phyloP scores from a whole-genome alignment of 2,888 invertebrate genomes.

The Tachystola acroxantha region DNA sequence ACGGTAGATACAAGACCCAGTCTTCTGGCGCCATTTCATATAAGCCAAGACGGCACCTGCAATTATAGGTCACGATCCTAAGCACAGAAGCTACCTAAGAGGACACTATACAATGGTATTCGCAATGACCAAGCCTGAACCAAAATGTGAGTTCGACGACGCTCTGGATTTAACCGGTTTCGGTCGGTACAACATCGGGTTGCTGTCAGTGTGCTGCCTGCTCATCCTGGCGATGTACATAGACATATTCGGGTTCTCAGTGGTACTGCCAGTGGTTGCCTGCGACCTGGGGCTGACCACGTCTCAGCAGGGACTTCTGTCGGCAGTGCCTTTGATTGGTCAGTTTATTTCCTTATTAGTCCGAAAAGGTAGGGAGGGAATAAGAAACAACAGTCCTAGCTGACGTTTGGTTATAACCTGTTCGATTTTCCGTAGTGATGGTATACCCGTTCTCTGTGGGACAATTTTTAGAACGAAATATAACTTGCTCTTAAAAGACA shows the following conservation, averaged over 20 bases:
- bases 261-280: slow-evolving; percentile 81
- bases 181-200: slow-evolving; percentile 81
- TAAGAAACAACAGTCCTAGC: too few species aligned
- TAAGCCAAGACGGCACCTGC: too few species aligned
- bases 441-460: too few species aligned
- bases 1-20: too few species aligned
- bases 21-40: too few species aligned
- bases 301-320: slow-evolving; percentile 80
- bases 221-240: slow-evolving; percentile 59
- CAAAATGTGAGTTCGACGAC: slow-evolving; percentile 23
- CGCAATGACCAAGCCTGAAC: background rate
- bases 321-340: slow-evolving; percentile 59
- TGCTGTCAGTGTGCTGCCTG: slow-evolving; percentile 74
- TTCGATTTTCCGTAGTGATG: too few species aligned
- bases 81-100: too few species aligned
- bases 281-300: slow-evolving; percentile 82
- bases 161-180: slow-evolving; percentile 60
- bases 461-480: too few species aligned
- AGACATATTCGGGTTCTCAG: slow-evolving; percentile 61
- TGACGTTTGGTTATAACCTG: background rate
- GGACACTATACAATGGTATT: slow-evolving; percentile 1
- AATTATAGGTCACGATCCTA: too few species aligned
- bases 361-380: too few species aligned
- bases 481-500: too few species aligned
- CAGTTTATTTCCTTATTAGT: too few species aligned